These are phyloP conservation scores for Callithrix jacchus DNA, from an alignment of 2,113 vertebrate species.

Conservation along the genomic window DNA sequence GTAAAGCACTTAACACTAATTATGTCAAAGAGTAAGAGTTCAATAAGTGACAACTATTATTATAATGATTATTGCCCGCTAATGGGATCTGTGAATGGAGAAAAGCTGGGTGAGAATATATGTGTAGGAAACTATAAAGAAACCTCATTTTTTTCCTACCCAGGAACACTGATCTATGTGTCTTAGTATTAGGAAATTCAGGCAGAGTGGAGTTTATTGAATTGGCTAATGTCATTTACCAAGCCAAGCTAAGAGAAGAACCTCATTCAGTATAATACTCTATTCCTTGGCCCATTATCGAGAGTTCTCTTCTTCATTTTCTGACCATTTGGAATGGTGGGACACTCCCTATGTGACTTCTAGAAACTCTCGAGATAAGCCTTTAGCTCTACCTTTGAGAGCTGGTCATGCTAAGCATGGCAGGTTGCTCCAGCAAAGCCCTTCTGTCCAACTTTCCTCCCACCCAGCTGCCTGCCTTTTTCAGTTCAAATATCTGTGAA, in stretches of 20 bases:
- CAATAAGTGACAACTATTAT: neutral
- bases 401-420: neutral
- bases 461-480: slow-evolving; percentile 65
- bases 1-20: neutral
- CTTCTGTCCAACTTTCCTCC: slow-evolving; percentile 47
- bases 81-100: neutral
- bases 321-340: neutral
- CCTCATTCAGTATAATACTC: neutral
- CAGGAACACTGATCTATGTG: neutral
- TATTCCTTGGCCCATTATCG: neutral
- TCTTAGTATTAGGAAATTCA: neutral
- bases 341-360: neutral
- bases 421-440: neutral
- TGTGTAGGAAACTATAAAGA: neutral
- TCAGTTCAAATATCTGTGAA: slow-evolving; percentile 51
- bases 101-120: neutral
- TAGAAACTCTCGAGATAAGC: neutral
- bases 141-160: neutral
- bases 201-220: neutral
- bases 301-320: neutral
- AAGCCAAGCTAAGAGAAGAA: neutral
- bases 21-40: neutral
- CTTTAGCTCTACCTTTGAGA: neutral
- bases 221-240: neutral
- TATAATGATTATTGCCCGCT: neutral